Evolutionary conservation across 2,888 invertebrate genomes (phyloP), one percentile per base, ranked within the genome.

Genomic region (Andrena chrysosceles): DNA sequence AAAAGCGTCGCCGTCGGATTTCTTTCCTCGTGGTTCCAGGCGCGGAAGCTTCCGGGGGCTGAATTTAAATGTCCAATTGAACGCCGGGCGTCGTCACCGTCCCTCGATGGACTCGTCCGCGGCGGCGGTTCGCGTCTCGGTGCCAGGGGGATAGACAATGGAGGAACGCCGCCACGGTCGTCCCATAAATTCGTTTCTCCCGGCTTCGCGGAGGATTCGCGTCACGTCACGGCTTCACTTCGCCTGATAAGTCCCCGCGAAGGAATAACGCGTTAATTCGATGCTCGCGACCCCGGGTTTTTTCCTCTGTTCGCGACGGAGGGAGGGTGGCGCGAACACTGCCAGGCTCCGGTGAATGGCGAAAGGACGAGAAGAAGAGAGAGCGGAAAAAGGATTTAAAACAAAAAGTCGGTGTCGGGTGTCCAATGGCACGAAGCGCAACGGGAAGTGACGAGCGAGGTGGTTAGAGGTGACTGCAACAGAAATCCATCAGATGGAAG

Each of bases 401-500:
- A 88, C 84, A 85, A 87, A 84, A 88, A 84, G 82, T 78, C 87
- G 87, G 81, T 56, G 56, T 85, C 85, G 85, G 89, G 82, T 89
- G 89, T 89, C 89, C 89, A 90, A 90, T 89, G 89, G 86, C 80
- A 86, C 83, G 85, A 85, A 87, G 81, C 80, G 86, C 84, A 84
- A 85, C 85, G 87, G 83, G 85, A 89, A 88, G 87, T 89, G 84
- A 89, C 89, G 86, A 86, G 84, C 77, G 81, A 62, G 67, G 77
- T 82, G 88, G 79, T 85, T 83, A 78, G 83, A 83, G 85, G 79
- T 80, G 83, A 87, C 86, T 88, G 86, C 87, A 87, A 84, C 78
- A 87, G 86, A 91, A 91, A 91, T 91, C 90, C 91, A 91, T 91
- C 91, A 89, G 91, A 91, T 90, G 91, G 91, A 91, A 90, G 86